Conservation (phyloP, 2,888 invertebrate species). For the Phanerotoma sp. region DNA sequence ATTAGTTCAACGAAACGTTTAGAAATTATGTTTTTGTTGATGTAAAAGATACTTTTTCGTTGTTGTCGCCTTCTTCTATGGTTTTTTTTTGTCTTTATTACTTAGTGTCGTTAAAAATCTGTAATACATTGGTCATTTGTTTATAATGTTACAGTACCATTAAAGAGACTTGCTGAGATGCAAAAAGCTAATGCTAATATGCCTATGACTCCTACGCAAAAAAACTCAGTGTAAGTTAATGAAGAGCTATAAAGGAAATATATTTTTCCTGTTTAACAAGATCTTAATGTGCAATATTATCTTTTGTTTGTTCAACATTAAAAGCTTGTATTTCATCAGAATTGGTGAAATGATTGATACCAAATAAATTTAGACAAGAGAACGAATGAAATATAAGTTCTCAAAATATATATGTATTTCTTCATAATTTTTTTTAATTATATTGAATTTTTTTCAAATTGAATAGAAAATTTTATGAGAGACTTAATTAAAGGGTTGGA, state of each 20-base stretch:
- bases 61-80: no score
- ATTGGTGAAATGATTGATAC: no score
- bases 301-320: no score
- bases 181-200: constrained; percentile 36
- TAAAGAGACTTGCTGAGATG: constrained; percentile 41
- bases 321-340: no score
- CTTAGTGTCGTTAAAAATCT: not conserved
- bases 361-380: not conserved
- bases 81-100: not conserved
- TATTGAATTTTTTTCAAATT: no score
- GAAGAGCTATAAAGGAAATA: no score
- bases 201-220: constrained; percentile 35
- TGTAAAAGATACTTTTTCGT: no score
- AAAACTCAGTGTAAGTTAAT: constrained; percentile 19
- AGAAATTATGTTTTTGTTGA: not conserved
- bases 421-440: not conserved
- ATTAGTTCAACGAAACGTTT: constrained; percentile 15
- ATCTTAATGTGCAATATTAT: no score
- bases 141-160: constrained; percentile 42
- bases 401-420: not conserved
- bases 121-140: constrained; percentile 5
- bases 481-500: no score
- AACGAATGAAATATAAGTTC: constrained; percentile 17
- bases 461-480: no score
- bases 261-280: no score